Evolutionary conservation across 2,797 vertebrate genomes (phyloP), one percentile per base, ranked within the genome.

Genomic region (Astyanax mexicanus): DNA sequence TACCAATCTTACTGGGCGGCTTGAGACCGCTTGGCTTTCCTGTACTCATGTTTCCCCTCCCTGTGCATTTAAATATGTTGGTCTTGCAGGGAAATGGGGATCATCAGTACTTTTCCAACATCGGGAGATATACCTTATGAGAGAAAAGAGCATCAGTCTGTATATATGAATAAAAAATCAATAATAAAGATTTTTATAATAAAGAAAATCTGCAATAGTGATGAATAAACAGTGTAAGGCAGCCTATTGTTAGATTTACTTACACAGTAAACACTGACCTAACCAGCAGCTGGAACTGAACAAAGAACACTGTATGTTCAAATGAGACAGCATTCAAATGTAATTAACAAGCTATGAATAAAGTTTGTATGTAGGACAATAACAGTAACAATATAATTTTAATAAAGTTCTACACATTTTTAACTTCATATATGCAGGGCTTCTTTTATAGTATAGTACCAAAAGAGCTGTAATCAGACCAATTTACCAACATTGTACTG

Each of bases 11-110:
- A 78, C 89, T 95, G 21, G 97, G 97, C 69, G 95, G 96, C 82
- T 98, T 99, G 42, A 99, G 93, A 81, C 97, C 96, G 75, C 97
- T 99, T 49, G 92, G 93, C 72, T 97, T 98, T 38, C 94, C 91
- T 83, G 93, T 88, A 75, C 92, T 96, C 95, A 96, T 95, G 83
- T 90, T 91, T 84, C 66, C 84, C 51, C n/a, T 49, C 47, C 68
- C 69, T 74, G 74, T 67, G 66, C 72, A 75, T 75, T 2, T 45
- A 68, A 75, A 66, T 58, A 72, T 75, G 61, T 49, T 73, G 49
- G 37, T 57, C 55, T 60, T 67, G 38, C 47, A 55, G 38, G 15
- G 12, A 3, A 65, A 70, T 38, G 12, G 40, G 25, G 51, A 37
- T 67, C 1, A 1, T 51, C 9, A 70, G 23, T n/a, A 17, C 21